phyloP scores from a whole-genome alignment of 2,888 invertebrate genomes.

The Odontocerum albicorne region DNA sequence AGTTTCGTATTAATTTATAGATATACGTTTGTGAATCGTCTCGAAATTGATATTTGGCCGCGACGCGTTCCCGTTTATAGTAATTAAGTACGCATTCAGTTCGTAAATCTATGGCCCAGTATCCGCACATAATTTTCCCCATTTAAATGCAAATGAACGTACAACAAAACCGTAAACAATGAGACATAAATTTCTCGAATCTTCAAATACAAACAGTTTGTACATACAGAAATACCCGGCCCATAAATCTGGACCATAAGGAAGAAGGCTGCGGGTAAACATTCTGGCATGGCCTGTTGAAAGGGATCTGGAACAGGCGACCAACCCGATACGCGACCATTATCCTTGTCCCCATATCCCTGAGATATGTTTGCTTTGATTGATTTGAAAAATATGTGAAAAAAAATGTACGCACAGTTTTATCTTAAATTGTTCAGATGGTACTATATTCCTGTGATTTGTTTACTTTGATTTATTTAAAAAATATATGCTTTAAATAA shows the following conservation, averaged over 20 bases:
- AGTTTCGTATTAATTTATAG: no score
- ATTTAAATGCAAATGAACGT: conserved; percentile 36
- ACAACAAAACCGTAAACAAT: conserved; percentile 34
- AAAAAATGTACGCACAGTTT: no score
- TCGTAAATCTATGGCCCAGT: conserved; percentile 12
- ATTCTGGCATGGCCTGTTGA: no score
- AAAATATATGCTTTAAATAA: no score
- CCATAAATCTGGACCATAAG: conserved; percentile 10
- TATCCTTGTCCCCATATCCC: no score
- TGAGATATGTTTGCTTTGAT: no score
- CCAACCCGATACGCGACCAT: no score
- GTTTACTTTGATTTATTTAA: no score
- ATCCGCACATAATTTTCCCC: conserved; percentile 32
- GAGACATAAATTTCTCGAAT: conserved; percentile 31
- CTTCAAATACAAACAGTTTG: conserved; percentile 35
- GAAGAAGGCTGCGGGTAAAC: conserved; percentile 2
- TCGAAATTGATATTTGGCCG: conserved; percentile 12
- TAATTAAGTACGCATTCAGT: conserved; percentile 14
- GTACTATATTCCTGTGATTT: no score
- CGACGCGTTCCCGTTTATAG: conserved; percentile 2
- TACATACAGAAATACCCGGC: conserved; percentile 1
- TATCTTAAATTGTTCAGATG: no score
- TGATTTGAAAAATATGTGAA: no score
- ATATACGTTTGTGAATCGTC: not conserved
- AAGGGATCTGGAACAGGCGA: no score